Evolutionary conservation across 64 coral and sea anemone species (phyloP).

Genomic region (Platygyra sinensis): DNA sequence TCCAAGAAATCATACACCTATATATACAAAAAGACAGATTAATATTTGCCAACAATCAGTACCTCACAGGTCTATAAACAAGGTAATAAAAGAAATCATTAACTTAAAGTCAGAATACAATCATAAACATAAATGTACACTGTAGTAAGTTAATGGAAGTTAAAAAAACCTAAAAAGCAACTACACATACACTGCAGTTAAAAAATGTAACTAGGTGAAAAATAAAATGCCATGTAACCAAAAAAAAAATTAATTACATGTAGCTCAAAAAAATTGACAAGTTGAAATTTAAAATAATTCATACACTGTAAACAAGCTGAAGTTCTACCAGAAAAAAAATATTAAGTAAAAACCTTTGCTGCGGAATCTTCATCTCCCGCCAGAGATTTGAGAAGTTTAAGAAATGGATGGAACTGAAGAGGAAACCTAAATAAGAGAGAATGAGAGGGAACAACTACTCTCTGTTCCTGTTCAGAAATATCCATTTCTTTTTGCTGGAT

Average conservation of each 20-base stretch:
- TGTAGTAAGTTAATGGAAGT: too few relatives aligned
- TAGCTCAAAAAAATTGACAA: neutral
- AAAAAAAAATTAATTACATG: neutral
- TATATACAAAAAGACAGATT: neutral
- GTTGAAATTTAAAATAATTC: neutral
- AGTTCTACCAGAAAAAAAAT: neutral
- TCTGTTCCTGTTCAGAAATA: neutral
- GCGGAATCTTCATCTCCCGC: slow-evolving; percentile 71
- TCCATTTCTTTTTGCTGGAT: neutral
- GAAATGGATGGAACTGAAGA: slow-evolving; percentile 70
- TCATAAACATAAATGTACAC: too few relatives aligned
- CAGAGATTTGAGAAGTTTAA: slow-evolving; percentile 74
- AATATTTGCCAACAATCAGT: neutral
- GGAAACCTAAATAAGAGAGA: slow-evolving; percentile 64
- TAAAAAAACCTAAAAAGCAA: too few relatives aligned
- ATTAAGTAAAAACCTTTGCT: slow-evolving; percentile 47
- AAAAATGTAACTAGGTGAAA: too few relatives aligned
- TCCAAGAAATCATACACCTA: slow-evolving; percentile 88
- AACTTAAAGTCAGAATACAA: too few relatives aligned
- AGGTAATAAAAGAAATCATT: neutral
- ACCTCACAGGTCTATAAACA: neutral
- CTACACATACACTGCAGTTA: too few relatives aligned
- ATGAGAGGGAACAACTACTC: neutral
- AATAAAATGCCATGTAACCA: neutral
- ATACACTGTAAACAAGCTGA: neutral